Evolutionary conservation across 2,888 invertebrate genomes (phyloP).

Genomic region (Epirrita christyi): DNA sequence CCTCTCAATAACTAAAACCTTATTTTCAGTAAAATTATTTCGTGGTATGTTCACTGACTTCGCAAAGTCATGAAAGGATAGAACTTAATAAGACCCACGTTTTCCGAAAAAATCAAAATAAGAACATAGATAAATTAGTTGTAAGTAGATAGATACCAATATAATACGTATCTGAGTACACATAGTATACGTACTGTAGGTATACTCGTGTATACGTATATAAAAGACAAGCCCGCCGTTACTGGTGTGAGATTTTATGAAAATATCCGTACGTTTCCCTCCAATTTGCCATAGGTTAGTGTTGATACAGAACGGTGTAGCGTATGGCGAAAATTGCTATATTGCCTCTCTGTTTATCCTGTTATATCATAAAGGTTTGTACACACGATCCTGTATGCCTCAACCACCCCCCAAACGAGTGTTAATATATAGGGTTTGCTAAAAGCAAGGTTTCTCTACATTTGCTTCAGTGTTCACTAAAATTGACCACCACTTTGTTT

Average conservation of each 20-base stretch:
- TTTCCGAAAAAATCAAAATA: neutral
- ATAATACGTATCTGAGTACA: too few relatives aligned
- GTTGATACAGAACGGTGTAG: constrained; percentile 34
- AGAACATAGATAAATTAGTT: neutral
- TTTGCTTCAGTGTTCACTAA: too few relatives aligned
- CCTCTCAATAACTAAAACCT: neutral
- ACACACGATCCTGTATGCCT: constrained; percentile 2
- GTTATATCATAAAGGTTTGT: constrained; percentile 24
- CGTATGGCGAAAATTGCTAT: constrained; percentile 38
- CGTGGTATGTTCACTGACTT: neutral
- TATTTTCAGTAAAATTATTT: neutral
- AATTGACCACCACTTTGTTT: too few relatives aligned
- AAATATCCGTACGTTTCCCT: constrained; percentile 33
- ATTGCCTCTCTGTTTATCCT: constrained; percentile 35
- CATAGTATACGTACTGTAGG: neutral
- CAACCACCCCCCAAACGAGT: too few relatives aligned
- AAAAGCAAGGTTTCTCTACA: too few relatives aligned
- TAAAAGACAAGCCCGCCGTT: constrained; percentile 9
- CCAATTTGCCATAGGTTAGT: constrained; percentile 33
- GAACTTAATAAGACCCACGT: neutral
- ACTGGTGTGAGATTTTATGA: constrained; percentile 25
- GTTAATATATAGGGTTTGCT: neutral
- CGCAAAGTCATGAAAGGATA: neutral
- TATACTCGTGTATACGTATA: neutral
- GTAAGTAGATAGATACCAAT: too few relatives aligned